Conservation (phyloP, 1,140 invertebrate species). For the Pseudoatta argentina region DNA sequence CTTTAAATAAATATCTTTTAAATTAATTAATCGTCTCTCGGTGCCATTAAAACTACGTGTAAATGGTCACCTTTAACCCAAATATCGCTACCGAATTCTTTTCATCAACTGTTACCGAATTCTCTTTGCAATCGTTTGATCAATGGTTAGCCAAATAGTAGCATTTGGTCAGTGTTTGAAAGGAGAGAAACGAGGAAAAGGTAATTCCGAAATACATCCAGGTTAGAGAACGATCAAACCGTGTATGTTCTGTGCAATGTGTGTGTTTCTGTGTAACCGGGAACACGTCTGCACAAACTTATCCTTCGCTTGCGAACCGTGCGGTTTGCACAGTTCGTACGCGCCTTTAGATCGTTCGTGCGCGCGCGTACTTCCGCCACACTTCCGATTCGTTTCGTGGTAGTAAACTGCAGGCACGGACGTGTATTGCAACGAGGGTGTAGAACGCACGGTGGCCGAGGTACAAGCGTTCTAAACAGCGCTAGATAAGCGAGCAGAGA, state of each 20-base stretch:
- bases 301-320: neutral
- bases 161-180: conserved; percentile 21
- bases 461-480: conserved; percentile 20
- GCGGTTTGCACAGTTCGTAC: conserved; percentile 16
- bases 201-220: conserved; percentile 3
- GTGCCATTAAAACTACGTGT: neutral
- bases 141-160: conserved; percentile 35
- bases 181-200: conserved; percentile 5
- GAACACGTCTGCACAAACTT: conserved; percentile 15
- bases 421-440: neutral
- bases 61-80: neutral
- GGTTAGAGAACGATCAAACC: conserved; percentile 8
- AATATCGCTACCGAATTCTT: conserved; percentile 25
- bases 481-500: conserved; percentile 19
- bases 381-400: conserved; percentile 30
- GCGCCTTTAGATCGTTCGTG: conserved; percentile 30
- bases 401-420: conserved; percentile 4
- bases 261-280: neutral
- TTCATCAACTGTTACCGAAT: conserved; percentile 19
- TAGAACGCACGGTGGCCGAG: neutral
- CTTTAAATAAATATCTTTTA: neutral
- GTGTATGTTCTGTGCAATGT: conserved; percentile 3
- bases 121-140: conserved; percentile 27
- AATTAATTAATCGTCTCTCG: neutral
- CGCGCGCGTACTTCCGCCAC: conserved; percentile 33